Conservation (phyloP, 2,888 invertebrate species). For the Pollenia angustigena region DNA sequence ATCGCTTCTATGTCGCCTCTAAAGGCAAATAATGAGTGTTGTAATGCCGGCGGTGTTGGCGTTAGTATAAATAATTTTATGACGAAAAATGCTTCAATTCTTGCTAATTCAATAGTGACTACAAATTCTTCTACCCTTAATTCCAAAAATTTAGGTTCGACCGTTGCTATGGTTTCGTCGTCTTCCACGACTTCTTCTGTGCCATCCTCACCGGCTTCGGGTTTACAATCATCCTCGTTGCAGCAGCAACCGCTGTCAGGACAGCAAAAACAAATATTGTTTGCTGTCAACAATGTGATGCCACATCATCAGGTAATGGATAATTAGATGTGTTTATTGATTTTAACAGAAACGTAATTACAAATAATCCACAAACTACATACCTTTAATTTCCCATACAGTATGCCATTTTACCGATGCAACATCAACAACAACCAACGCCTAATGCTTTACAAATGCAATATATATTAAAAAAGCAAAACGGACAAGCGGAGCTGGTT, state of each 20-base stretch:
- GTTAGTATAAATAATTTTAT: slow-evolving; percentile 68
- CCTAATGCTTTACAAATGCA: slow-evolving; percentile 75
- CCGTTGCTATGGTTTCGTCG: slow-evolving; percentile 48
- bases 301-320: slow-evolving; percentile 80
- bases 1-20: slow-evolving; percentile 49
- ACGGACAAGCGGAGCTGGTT: slow-evolving; percentile 75
- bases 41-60: slow-evolving; percentile 54
- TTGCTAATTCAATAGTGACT: slow-evolving; percentile 74
- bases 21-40: slow-evolving; percentile 45
- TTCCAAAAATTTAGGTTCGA: slow-evolving; percentile 68
- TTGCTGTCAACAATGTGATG: slow-evolving; percentile 80
- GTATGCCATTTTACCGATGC: slow-evolving; percentile 76
- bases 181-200: slow-evolving; percentile 71
- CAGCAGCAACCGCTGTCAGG: slow-evolving; percentile 69
- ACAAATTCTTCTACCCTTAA: slow-evolving; percentile 66
- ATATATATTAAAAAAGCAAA: slow-evolving; percentile 82
- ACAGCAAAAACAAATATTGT: slow-evolving; percentile 81
- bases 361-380: neutral
- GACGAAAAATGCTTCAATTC: slow-evolving; percentile 74
- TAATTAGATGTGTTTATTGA: too few species aligned
- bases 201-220: slow-evolving; percentile 79
- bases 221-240: slow-evolving; percentile 75
- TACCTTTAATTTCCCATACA: neutral
- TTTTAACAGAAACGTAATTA: too few species aligned
- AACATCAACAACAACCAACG: slow-evolving; percentile 74